Evolutionary conservation across 2,888 invertebrate species (phyloP), one percentile per base, ranked within the genome.

Genomic region (Dolomedes plantarius): DNA sequence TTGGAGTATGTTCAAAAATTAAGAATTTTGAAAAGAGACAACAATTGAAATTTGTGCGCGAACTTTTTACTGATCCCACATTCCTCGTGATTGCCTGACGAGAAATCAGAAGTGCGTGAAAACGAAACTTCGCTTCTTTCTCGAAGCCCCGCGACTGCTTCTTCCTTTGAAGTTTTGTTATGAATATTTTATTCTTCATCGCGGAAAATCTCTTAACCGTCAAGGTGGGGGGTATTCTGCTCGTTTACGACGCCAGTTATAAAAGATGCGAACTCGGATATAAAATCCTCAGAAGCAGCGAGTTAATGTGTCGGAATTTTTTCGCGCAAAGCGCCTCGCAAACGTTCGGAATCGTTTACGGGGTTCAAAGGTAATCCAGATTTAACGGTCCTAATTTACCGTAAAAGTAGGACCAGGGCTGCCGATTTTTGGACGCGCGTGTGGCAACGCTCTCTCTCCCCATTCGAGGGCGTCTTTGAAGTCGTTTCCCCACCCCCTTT

Each of bases 381-480:
- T 74, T 74, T 62, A 74, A 74, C 74, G 62, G 74, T 27, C n/a
- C 62, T 74, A 62, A 62, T 74, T 56, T 69, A 69, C 41, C 69
- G 36, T 69, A 69, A 56, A 69, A 69, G 69, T 69, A 69, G 23
- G 41, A 69, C 41, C 41, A 28, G n/a, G 19, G n/a, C n/a, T n/a
- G n/a, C n/a, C n/a, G n/a, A n/a, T n/a, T n/a, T n/a, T n/a, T n/a
- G n/a, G n/a, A n/a, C n/a, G n/a, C n/a, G n/a, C n/a, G n/a, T n/a
- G n/a, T 23, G 56, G 56, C 56, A 56, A 46, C 41, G 41, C 62
- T 9, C 23, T 27, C 9, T 27, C 27, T 65, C 62, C 23, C 29
- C 13, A 29, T 65, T 65, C 29, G 65, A 29, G 11, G 29, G 31
- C 31, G 65, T 29, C 65, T 65, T 65, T 65, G 29, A 56, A 56